Evolutionary conservation across 2,888 invertebrate genomes (phyloP), one percentile per base, ranked within the genome.

Genomic region (Malthinus seriepunctatus): DNA sequence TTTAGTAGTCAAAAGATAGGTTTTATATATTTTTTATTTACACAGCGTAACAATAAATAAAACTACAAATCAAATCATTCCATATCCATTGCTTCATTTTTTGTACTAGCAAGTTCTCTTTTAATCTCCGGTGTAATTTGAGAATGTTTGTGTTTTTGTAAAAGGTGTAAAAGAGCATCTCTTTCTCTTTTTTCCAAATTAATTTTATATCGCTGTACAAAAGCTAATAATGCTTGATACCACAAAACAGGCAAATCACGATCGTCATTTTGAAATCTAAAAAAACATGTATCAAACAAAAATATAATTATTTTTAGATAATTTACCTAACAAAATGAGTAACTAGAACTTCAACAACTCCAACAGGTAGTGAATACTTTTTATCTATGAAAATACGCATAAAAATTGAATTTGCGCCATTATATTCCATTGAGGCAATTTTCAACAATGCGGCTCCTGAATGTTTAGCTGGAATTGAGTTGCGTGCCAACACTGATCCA

Each of bases 391-490:
- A 88, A 74, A 95, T 91, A 60, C 96, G 83, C 53, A 99, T 82
- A 74, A 99, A 95, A 71, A 98, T 93, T 32, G 96, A 97, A 78
- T 92, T 97, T 0, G 97, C 94, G 1, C 98, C 98, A 15, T 90
- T 91, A 74, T 97, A 97, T 69, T 93, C 94, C 97, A 98, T 97
- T 81, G 97, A 96, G 38, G 97, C 96, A 56, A 99, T 93, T 81
- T 95, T 94, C 31, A 97, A 80, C 73, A 99, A 86, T 31, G 97
- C 95, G 1, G 97, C 97, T 32, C 95, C 92, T 0, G 98, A 95
- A 79, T 99, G 97, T 31, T 97, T 81, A 53, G 96, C 89, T 0
- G 98, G 98, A 46, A 99, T 92, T 0, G 96, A 95, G 77, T 90
- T 93, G 67, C 93, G 90, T 0, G 91, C 88, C 52, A 99, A 76